Base-by-base conservation (phyloP, 2,113 vertebrate genomes). In the Sakesphorus luctuosus region DNA sequence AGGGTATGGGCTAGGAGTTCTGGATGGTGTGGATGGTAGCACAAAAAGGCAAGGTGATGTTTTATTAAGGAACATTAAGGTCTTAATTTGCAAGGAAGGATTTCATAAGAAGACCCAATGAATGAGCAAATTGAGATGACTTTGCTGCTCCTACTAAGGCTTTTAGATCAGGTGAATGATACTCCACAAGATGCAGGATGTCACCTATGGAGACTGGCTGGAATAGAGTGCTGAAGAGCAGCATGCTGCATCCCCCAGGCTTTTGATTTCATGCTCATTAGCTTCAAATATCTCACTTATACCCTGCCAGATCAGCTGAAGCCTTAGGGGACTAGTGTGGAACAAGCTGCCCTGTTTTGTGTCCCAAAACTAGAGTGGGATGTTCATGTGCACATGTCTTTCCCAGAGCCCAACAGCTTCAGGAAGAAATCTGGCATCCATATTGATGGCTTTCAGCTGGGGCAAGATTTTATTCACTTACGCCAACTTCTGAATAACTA, bases 371-470 rank as follows among this genome's bases (percentile, higher is more conserved):
- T 0, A n/a, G 3, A 50, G 5, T 0, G 1, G 3, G 24, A 18
- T 36, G 18, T 44, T 79, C 78, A 86, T 18, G 25, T 3, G 1
- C 10, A 0, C 0, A n/a, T n/a, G 7, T 94, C 28, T 96, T 69
- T 88, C 90, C 67, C 95, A 99, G 99, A 99, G 87, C 99, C 99
- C 13, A 99, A 99, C 93, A 99, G 99, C 96, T 99, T 98, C 80
- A 96, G 97, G 96, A 99, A 99, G 97, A 99, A 99, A 84, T 98
- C 99, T 3, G 98, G 98, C 31, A 58, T 99, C 78, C 98, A 96
- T 46, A 95, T 99, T 1, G 95, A 98, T 0, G 99, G 99, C 7
- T 66, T 62, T 19, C 99, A 99, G 97, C 98, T 99, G 35, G 99
- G 99, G 18, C 79, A 97, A 93, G 99, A 99, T 61, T 99, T 99